These are phyloP conservation scores for Argyra leucocephala DNA, from an alignment of 2,888 invertebrate genomes.

Conservation along the genomic window DNA sequence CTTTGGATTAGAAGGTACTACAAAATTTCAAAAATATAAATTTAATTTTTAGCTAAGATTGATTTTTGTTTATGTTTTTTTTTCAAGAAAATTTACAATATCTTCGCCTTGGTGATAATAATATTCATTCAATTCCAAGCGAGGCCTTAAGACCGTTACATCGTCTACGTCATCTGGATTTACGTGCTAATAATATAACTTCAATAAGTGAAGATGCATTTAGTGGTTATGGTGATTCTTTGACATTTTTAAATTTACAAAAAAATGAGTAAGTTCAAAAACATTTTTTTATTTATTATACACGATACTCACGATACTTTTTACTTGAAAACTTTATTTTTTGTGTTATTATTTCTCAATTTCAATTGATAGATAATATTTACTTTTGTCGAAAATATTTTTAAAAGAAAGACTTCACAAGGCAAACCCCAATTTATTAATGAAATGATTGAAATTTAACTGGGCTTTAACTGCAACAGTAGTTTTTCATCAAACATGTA, in stretches of 20 bases:
- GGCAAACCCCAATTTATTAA: too few species aligned
- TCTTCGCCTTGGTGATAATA: slow-evolving; percentile 78
- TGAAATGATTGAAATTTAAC: too few species aligned
- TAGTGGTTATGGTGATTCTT: slow-evolving; percentile 77
- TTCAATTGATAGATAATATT: too few species aligned
- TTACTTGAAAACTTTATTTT: too few species aligned
- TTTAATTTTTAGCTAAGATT: slow-evolving; percentile 8
- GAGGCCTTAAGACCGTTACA: slow-evolving; percentile 74
- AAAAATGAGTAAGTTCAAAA: slow-evolving; percentile 67
- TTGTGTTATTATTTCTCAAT: too few species aligned
- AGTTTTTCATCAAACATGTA: too few species aligned
- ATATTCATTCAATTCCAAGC: slow-evolving; percentile 74
- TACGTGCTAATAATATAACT: slow-evolving; percentile 79
- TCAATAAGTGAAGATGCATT: slow-evolving; percentile 77
- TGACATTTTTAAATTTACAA: slow-evolving; percentile 85
- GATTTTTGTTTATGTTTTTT: not conserved
- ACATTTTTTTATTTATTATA: slow-evolving; percentile 13
- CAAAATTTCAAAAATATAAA: slow-evolving; percentile 11
- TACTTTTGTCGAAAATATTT: not conserved
- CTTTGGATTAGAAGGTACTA: slow-evolving; percentile 73
- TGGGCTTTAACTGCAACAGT: too few species aligned
- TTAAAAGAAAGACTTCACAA: too few species aligned
- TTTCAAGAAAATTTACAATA: slow-evolving; percentile 77
- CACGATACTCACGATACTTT: too few species aligned
- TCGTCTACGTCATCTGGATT: slow-evolving; percentile 76